Conservation (phyloP, 1,140 invertebrate genomes). For the Tetragonula clypearis region DNA sequence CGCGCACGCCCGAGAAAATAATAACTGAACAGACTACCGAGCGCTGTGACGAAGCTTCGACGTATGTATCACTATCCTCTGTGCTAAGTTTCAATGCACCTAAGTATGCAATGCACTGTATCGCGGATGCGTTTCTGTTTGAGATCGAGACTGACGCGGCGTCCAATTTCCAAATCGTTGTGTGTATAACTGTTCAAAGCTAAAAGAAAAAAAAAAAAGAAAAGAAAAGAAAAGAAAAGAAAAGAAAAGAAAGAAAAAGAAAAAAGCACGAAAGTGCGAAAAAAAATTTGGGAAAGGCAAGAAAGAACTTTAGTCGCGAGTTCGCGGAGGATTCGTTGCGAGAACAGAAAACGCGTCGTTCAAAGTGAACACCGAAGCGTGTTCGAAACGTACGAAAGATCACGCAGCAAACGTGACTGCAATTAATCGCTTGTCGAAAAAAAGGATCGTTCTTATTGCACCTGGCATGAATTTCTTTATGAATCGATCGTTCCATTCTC, state of each 20-base stretch:
- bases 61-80: slow-evolving; percentile 23
- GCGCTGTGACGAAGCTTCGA: slow-evolving; percentile 37
- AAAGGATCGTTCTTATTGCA: slow-evolving; percentile 27
- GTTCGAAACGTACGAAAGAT: not conserved
- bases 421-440: slow-evolving; percentile 22
- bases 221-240: not conserved
- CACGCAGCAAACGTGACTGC: slow-evolving; percentile 4
- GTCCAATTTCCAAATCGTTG: not conserved
- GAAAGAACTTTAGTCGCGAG: not conserved
- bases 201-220: too few relatives aligned
- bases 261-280: not conserved
- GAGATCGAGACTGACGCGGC: not conserved
- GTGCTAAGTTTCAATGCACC: slow-evolving; percentile 5
- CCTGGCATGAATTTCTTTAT: slow-evolving; percentile 39
- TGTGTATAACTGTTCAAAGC: too few relatives aligned
- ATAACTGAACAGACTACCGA: not conserved
- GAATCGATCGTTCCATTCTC: slow-evolving; percentile 13
- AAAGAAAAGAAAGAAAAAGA: not conserved
- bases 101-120: slow-evolving; percentile 16
- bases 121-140: slow-evolving; percentile 8
- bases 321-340: not conserved
- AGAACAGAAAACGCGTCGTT: not conserved
- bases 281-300: not conserved
- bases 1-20: not conserved
- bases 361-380: not conserved